Evolutionary conservation across 2,113 vertebrate species (phyloP).

Genomic region (Urocolius indicus): DNA sequence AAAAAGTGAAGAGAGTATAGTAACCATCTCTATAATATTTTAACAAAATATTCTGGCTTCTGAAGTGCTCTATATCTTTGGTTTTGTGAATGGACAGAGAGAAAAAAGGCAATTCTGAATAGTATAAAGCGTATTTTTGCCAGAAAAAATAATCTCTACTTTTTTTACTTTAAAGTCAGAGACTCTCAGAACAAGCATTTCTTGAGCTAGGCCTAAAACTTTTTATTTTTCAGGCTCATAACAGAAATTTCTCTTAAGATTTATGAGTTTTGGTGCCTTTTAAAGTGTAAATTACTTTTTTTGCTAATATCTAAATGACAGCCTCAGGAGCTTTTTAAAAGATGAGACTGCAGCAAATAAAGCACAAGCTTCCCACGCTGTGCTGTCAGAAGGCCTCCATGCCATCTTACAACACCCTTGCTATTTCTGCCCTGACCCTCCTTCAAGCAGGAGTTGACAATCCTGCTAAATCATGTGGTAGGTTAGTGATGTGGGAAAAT

Average conservation of each 20-base stretch:
- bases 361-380: not conserved
- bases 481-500: constrained; percentile 60
- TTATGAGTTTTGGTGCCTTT: not conserved
- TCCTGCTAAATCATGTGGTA: constrained; percentile 53
- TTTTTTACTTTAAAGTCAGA: not conserved
- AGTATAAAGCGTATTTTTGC: not conserved
- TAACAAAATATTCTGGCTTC: not conserved
- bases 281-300: constrained; percentile 42
- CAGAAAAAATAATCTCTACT: not conserved
- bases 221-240: constrained; percentile 1
- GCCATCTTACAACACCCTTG: constrained; percentile 47
- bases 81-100: not conserved
- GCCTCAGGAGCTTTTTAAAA: constrained; percentile 8
- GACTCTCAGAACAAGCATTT: not conserved
- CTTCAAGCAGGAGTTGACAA: constrained; percentile 50
- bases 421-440: constrained; percentile 47
- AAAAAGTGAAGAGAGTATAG: not conserved
- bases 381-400: constrained; percentile 3
- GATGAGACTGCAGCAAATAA: constrained; percentile 27
- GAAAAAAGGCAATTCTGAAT: not conserved
- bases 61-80: not conserved
- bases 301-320: constrained; percentile 29
- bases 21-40: not conserved
- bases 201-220: not conserved
- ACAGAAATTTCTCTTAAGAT: not conserved